Evolutionary conservation across 2,888 invertebrate genomes (phyloP).

Genomic region (Conomelus anceps): DNA sequence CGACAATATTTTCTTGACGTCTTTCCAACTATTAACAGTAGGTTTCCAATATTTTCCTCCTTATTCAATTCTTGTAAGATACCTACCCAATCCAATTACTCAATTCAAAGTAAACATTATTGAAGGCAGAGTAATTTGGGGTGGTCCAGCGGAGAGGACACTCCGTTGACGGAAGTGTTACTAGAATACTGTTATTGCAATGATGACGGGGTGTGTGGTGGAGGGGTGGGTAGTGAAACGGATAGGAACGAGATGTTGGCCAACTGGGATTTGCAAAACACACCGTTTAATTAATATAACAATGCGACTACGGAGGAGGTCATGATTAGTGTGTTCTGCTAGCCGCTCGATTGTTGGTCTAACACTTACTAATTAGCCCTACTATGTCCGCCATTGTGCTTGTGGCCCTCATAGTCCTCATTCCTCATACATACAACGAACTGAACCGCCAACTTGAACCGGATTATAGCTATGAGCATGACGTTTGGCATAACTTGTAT

Average conservation of each 20-base stretch:
- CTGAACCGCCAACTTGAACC: neutral
- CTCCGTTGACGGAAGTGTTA: neutral
- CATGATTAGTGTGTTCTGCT: constrained; percentile 24
- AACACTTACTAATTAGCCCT: constrained; percentile 11
- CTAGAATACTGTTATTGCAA: neutral
- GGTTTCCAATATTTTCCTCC: neutral
- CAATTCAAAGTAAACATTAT: neutral
- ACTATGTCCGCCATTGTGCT: constrained; percentile 3
- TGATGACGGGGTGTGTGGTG: neutral
- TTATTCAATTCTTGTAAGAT: neutral
- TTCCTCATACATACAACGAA: neutral
- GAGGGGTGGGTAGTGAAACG: neutral
- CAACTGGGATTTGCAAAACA: constrained; percentile 28
- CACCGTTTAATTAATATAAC: constrained; percentile 27
- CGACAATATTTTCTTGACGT: no score
- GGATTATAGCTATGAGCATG: neutral
- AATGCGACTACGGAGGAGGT: constrained; percentile 21
- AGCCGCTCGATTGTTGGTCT: constrained; percentile 3
- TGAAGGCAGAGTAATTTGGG: no score
- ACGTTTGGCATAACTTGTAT: neutral
- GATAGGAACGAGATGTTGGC: constrained; percentile 9
- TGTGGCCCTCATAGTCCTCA: neutral
- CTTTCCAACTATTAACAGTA: no score
- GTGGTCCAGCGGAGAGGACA: neutral
- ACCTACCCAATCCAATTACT: neutral